Percentiles rank a stretch among this genome's conserved stretches.
Evolutionary conservation across 2,888 invertebrate genomes (phyloP).

Genomic region (Caenorhabditis japonica): DNA sequence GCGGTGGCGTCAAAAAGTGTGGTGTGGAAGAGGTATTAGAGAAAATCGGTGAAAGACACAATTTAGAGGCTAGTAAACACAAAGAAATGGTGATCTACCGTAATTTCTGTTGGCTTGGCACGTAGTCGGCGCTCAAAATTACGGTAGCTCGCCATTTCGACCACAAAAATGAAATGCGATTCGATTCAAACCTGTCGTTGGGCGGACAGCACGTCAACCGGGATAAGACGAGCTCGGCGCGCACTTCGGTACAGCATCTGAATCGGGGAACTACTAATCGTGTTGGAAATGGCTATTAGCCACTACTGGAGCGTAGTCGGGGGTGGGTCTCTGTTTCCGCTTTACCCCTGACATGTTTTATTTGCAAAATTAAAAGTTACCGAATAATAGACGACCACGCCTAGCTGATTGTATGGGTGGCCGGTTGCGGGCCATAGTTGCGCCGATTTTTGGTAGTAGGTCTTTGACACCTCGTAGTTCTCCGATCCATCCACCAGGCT

Average conservation of each 20-base stretch:
- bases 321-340: too few relatives aligned
- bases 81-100: too few relatives aligned
- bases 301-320: too few relatives aligned
- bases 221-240: constrained; percentile 60
- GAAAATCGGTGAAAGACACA: too few relatives aligned
- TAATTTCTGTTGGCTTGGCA: too few relatives aligned
- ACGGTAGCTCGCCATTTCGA: too few relatives aligned
- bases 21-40: too few relatives aligned
- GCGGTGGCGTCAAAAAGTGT: constrained; percentile 10
- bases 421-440: constrained; percentile 95
- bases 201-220: constrained; percentile 63
- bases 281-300: too few relatives aligned
- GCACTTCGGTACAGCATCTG: constrained; percentile 70
- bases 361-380: constrained; percentile 32
- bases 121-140: too few relatives aligned
- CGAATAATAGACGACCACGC: constrained; percentile 85
- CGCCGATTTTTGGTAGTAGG: constrained; percentile 91
- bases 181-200: constrained; percentile 67
- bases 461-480: constrained; percentile 81
- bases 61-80: too few relatives aligned
- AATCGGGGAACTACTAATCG: too few relatives aligned
- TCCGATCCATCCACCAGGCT: constrained; percentile 84
- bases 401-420: constrained; percentile 93
- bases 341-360: neutral
- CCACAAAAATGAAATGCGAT: too few relatives aligned